phyloP scores from a whole-genome alignment of 2,113 vertebrate species.

The Sinocyclocheilus anophthalmus region DNA sequence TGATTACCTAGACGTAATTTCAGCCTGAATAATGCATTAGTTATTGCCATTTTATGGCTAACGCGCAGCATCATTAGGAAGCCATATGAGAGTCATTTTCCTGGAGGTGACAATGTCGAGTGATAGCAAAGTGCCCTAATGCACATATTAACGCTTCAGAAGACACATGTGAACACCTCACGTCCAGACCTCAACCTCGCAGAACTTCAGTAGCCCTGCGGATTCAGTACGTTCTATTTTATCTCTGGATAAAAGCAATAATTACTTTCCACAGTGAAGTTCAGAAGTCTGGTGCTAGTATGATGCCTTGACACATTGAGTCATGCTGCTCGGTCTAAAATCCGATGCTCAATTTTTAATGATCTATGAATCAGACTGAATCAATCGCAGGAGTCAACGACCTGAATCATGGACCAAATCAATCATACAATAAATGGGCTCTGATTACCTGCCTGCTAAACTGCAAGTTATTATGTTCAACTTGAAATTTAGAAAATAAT shows the following conservation, averaged over 20 bases:
- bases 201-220: not conserved
- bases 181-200: not conserved
- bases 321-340: not conserved
- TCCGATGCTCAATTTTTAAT: not conserved
- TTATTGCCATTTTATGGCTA: slow-evolving; percentile 66
- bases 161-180: slow-evolving; percentile 14
- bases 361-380: not conserved
- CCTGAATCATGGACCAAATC: not conserved
- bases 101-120: slow-evolving; percentile 18
- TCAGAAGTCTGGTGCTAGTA: not conserved
- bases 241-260: slow-evolving; percentile 9
- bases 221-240: not conserved
- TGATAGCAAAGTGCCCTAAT: slow-evolving; percentile 35
- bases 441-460: not conserved
- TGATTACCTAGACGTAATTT: slow-evolving; percentile 64
- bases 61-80: slow-evolving; percentile 58
- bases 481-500: not conserved
- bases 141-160: slow-evolving; percentile 30
- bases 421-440: not conserved
- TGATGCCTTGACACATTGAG: not conserved
- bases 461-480: not conserved
- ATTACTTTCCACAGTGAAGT: not conserved
- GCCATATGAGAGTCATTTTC: slow-evolving; percentile 47
- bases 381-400: not conserved
- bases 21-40: slow-evolving; percentile 67